These are phyloP conservation scores for Actinia equina DNA, from an alignment of 64 coral and sea anemone species.

Conservation along the genomic window DNA sequence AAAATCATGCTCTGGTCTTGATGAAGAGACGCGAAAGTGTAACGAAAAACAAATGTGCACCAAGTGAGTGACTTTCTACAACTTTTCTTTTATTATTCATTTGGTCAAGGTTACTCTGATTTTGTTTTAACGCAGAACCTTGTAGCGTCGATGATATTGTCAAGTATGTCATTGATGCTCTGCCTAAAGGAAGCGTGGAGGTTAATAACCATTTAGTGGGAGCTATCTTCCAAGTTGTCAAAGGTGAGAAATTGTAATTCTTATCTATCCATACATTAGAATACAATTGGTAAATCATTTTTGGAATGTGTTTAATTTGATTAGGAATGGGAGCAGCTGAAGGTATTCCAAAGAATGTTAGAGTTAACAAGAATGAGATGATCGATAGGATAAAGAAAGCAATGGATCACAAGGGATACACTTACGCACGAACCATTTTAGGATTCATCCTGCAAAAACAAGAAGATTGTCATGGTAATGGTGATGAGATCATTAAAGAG, in stretches of 20 bases:
- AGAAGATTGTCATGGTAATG: conserved; percentile 23
- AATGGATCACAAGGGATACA: conserved; percentile 4
- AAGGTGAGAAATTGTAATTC: neutral
- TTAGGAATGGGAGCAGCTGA: conserved; percentile 6
- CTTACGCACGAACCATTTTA: conserved; percentile 14
- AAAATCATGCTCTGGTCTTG: neutral
- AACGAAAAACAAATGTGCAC: neutral
- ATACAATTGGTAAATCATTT: no score
- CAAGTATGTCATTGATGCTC: neutral
- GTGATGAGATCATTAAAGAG: conserved; percentile 13
- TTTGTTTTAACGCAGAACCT: neutral
- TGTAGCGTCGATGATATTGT: conserved; percentile 27
- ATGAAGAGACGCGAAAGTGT: neutral
- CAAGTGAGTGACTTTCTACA: neutral
- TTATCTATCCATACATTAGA: no score
- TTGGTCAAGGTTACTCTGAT: neutral
- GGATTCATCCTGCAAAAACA: conserved; percentile 15
- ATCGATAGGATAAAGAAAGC: conserved; percentile 11
- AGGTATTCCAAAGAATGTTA: conserved; percentile 22
- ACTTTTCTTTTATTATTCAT: no score
- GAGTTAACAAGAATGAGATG: conserved; percentile 5
- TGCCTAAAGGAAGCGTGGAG: neutral
- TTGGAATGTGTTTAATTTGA: neutral
- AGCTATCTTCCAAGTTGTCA: conserved; percentile 15
- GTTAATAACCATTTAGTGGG: conserved; percentile 7